phyloP scores from a whole-genome alignment of 2,888 invertebrate species.

The Cantharis rufa region DNA sequence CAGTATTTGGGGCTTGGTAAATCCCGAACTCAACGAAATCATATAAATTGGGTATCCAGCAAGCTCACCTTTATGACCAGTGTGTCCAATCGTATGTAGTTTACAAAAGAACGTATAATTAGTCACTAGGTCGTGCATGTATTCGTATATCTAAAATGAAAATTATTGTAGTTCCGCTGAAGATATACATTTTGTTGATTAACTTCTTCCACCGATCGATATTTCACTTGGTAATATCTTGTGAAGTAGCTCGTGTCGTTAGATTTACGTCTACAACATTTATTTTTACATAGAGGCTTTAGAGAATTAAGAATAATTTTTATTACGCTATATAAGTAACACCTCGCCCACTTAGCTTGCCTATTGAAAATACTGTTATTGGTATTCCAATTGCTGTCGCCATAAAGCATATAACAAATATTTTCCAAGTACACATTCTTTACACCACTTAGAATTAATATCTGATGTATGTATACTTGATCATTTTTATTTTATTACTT shows the following conservation, averaged over 20 bases:
- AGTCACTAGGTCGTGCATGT: neutral
- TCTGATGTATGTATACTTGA: neutral
- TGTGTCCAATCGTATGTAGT: neutral
- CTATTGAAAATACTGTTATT: neutral
- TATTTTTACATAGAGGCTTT: neutral
- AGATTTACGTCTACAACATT: neutral
- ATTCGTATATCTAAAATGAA: neutral
- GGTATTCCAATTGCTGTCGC: neutral
- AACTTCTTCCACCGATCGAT: slow-evolving; percentile 2
- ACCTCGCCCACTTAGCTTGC: neutral
- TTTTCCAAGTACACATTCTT: neutral
- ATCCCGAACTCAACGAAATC: neutral
- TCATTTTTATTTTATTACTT: neutral
- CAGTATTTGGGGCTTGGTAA: neutral
- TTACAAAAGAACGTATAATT: slow-evolving; percentile 7
- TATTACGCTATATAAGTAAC: neutral
- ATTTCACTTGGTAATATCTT: slow-evolving; percentile 8
- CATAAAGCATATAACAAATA: neutral
- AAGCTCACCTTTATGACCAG: neutral
- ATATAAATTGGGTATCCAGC: neutral
- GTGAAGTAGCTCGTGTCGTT: slow-evolving; percentile 1
- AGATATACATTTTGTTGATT: neutral
- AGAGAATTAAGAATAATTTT: neutral
- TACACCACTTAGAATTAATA: neutral
- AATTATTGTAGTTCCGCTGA: neutral